Evolutionary conservation across 2,888 invertebrate species (phyloP).

Genomic region (Tridacna crocea): DNA sequence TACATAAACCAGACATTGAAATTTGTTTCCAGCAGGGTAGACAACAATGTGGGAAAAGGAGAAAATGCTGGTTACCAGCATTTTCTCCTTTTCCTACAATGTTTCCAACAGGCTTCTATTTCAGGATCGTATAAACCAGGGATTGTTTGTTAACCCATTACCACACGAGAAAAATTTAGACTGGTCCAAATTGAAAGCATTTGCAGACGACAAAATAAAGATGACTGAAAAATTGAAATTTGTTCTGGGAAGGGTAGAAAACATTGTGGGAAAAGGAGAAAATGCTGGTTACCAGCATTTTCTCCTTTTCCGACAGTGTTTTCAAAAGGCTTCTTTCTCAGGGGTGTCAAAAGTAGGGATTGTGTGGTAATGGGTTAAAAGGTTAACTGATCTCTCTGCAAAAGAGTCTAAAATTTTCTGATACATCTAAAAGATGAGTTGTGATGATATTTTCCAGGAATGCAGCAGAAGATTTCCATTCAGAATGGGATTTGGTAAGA

Average conservation of each 20-base stretch:
- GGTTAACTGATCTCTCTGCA: not conserved
- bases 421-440: no score
- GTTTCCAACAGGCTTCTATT: not conserved
- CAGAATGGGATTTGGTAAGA: conserved; percentile 63
- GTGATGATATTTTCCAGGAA: conserved; percentile 58
- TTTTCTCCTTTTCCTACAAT: not conserved
- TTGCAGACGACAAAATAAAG: no score
- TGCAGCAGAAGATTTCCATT: conserved; percentile 74
- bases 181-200: no score
- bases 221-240: no score
- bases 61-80: not conserved
- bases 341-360: no score
- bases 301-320: not conserved
- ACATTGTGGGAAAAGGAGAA: not conserved
- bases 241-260: no score
- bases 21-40: not conserved
- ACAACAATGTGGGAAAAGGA: not conserved
- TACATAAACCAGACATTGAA: no score
- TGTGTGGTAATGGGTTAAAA: no score
- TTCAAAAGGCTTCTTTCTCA: no score
- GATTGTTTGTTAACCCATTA: not conserved
- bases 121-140: not conserved
- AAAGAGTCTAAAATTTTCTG: not conserved
- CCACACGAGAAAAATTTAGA: no score
- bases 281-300: not conserved